Evolutionary conservation across 2,888 invertebrate genomes (phyloP).

Genomic region (Galerucella pusilla): DNA sequence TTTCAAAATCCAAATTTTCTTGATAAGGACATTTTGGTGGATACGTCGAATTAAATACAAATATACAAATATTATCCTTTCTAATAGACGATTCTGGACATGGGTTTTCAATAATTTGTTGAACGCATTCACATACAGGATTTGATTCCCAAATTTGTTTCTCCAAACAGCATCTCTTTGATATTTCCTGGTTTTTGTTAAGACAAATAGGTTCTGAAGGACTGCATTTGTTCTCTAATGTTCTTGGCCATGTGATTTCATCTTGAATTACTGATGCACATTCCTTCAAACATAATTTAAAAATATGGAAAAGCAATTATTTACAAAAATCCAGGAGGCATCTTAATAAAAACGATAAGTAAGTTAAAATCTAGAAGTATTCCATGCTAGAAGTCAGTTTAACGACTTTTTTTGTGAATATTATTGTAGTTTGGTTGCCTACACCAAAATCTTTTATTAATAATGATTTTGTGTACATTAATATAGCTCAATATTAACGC

Average conservation of each 20-base stretch:
- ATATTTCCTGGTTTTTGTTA: slow-evolving; percentile 5
- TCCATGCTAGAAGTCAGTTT: too few species aligned
- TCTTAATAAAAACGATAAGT: too few species aligned
- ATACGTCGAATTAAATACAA: slow-evolving; percentile 39
- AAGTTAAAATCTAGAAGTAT: too few species aligned
- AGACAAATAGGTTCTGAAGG: slow-evolving; percentile 28
- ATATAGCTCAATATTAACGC: too few species aligned
- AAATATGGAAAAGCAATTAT: neutral
- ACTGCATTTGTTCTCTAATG: neutral
- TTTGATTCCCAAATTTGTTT: slow-evolving; percentile 41
- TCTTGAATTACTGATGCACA: slow-evolving; percentile 23
- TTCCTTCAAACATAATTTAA: slow-evolving; percentile 18
- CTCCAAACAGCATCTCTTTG: slow-evolving; percentile 39
- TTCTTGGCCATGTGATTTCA: slow-evolving; percentile 33
- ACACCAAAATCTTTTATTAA: too few species aligned
- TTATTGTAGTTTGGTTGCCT: too few species aligned
- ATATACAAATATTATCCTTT: slow-evolving; percentile 42
- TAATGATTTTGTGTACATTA: too few species aligned
- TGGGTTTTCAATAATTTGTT: slow-evolving; percentile 42
- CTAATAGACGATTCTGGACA: slow-evolving; percentile 43
- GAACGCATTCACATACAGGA: slow-evolving; percentile 38
- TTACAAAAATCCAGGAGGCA: too few species aligned
- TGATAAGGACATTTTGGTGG: slow-evolving; percentile 50
- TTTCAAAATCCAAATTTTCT: slow-evolving; percentile 45
- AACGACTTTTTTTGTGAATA: too few species aligned